These are phyloP conservation scores for Otocyon megalotis DNA, from an alignment of 2,113 vertebrate species.

Conservation along the genomic window DNA sequence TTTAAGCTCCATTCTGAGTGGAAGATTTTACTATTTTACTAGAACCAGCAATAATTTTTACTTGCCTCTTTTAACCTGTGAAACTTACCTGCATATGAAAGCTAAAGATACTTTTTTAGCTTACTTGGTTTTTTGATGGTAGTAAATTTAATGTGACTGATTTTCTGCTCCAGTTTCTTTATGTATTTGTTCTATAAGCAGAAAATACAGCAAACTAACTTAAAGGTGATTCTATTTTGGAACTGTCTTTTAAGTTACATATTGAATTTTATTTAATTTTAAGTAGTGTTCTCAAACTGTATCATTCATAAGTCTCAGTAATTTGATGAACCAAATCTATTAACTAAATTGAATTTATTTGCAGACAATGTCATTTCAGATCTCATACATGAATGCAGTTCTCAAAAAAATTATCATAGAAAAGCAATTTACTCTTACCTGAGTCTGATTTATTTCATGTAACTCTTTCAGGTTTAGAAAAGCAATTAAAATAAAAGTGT, in stretches of 20 bases:
- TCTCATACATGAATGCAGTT: slow-evolving; percentile 40
- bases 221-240: slow-evolving; percentile 71
- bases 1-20: background rate
- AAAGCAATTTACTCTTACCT: slow-evolving; percentile 63
- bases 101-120: slow-evolving; percentile 51
- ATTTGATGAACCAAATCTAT: slow-evolving; percentile 55
- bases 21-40: slow-evolving; percentile 8
- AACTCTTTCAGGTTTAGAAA: slow-evolving; percentile 19
- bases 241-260: slow-evolving; percentile 65
- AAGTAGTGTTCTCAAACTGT: slow-evolving; percentile 15
- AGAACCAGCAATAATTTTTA: slow-evolving; percentile 27
- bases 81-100: slow-evolving; percentile 56
- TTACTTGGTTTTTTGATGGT: slow-evolving; percentile 55
- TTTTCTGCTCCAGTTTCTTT: slow-evolving; percentile 78
- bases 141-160: slow-evolving; percentile 74
- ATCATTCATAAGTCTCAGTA: slow-evolving; percentile 65
- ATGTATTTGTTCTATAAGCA: slow-evolving; percentile 75
- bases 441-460: slow-evolving; percentile 35
- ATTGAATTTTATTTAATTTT: slow-evolving; percentile 72
- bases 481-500: slow-evolving; percentile 51
- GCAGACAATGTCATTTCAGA: slow-evolving; percentile 51
- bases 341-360: slow-evolving; percentile 59
- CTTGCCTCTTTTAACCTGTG: background rate
- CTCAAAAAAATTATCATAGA: slow-evolving; percentile 29
- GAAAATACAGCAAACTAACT: slow-evolving; percentile 75